phyloP scores from a whole-genome alignment of 2,888 invertebrate genomes.

The Nymphalis polychloros region DNA sequence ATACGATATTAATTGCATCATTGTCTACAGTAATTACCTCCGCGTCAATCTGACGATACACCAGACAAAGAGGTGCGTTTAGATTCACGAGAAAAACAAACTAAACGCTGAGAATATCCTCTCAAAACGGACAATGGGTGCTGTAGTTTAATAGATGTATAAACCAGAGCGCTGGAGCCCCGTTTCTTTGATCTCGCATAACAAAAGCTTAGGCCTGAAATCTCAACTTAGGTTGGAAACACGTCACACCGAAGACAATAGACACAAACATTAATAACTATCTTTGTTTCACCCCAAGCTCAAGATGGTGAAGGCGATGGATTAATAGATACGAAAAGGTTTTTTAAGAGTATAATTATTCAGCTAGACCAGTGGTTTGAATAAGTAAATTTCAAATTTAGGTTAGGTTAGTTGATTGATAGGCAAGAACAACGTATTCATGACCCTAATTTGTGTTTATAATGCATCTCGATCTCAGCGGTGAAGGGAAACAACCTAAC shows the following conservation, averaged over 20 bases:
- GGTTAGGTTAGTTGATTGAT: no score
- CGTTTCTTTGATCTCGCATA: constrained; percentile 41
- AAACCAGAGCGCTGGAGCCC: constrained; percentile 52
- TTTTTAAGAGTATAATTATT: not conserved
- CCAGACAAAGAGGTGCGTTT: constrained; percentile 42
- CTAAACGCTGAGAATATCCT: constrained; percentile 48
- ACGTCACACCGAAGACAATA: constrained; percentile 71
- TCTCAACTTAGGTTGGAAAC: constrained; percentile 52
- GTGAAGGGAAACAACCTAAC: no score
- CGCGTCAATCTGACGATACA: constrained; percentile 43
- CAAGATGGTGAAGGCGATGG: constrained; percentile 43
- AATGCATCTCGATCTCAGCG: no score
- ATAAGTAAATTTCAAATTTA: no score
- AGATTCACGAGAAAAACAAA: constrained; percentile 46
- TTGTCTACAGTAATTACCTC: constrained; percentile 32
- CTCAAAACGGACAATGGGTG: constrained; percentile 66
- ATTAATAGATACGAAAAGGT: constrained; percentile 48
- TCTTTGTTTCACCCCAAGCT: constrained; percentile 62
- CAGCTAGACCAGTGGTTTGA: no score
- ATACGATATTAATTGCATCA: constrained; percentile 12
- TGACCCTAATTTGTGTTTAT: no score
- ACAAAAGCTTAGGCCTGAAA: constrained; percentile 36
- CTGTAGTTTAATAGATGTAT: constrained; percentile 65
- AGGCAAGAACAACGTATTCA: no score
- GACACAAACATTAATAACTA: constrained; percentile 77